Percentiles rank a stretch among this genome's conserved stretches.
Evolutionary conservation across 2,113 vertebrate genomes (phyloP).

Genomic region (Pandion haliaetus): DNA sequence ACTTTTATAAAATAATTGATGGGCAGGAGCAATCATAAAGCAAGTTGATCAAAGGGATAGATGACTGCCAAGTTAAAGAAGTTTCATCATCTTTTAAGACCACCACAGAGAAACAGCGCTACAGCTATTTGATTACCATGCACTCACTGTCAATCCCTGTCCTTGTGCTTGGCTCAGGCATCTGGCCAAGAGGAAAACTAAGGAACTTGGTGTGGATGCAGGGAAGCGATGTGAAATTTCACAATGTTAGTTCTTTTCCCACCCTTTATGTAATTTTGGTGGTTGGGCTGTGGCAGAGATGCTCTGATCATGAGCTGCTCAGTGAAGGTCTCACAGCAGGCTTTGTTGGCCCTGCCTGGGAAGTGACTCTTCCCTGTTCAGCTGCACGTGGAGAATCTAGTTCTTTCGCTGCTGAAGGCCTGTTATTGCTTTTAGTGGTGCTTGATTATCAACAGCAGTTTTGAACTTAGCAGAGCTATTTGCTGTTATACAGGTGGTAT

Average conservation of each 20-base stretch:
- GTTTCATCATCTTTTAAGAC: not conserved
- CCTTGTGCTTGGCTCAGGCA: not conserved
- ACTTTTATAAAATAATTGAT: not conserved
- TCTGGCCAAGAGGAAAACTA: not conserved
- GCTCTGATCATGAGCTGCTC: accelerated
- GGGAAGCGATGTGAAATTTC: not conserved
- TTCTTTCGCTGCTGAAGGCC: not conserved
- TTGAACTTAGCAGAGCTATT: not conserved
- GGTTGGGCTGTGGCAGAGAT: not conserved
- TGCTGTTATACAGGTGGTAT: not conserved
- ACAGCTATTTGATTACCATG: not conserved
- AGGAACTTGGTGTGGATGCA: not conserved
- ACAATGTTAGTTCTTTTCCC: not conserved
- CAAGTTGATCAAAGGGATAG: not conserved
- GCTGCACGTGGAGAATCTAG: accelerated
- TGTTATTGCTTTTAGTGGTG: not conserved
- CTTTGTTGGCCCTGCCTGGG: not conserved
- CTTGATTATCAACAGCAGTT: not conserved
- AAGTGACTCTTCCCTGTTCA: not conserved
- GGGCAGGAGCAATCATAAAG: not conserved
- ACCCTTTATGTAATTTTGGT: not conserved
- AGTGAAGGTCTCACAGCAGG: not conserved
- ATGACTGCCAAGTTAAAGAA: not conserved
- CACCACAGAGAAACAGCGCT: not conserved
- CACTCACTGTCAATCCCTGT: not conserved